Base-by-base conservation (phyloP, 2,888 invertebrate species). In the Troglohyphantes excavatus region DNA sequence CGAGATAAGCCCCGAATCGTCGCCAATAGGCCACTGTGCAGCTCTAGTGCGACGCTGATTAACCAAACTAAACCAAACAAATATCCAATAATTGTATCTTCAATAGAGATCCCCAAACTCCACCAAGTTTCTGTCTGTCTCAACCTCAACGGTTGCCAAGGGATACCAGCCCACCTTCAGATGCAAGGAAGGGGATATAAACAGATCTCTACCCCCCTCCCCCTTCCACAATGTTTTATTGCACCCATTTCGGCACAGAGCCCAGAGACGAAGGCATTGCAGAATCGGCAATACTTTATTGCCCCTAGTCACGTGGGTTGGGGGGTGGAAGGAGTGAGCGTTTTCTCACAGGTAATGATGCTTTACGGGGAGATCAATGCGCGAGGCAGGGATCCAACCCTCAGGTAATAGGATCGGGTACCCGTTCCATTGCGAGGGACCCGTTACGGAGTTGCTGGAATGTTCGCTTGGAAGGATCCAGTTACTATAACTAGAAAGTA, bases 301-400 rank as follows among this genome's bases (percentile, higher is more conserved):
- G 61, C 82, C 23, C 23, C 13, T 70, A 70, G 82, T 82, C 82
- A 82, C 82, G 79, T 53, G 21, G 17, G 6, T 21, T 29, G 43
- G 19, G 27, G 61, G 33, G 27, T 17, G 33, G 33, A 46, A 6
- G 67, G 67, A 46, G 67, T 6, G 46, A 39, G 33, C 46, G 21
- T 53, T 67, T 68, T 81, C 79, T 29, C 79, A 27, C 82, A 70
- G 70, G 82, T 82, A 82, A 82, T 82, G 82, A 82, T 70, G 82
- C 70, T 82, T 82, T 70, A 72, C 70, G 82, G 33, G 68, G 82
- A n/a, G 82, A 82, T 82, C 82, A 82, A 82, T 82, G 70, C 61
- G 46, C 27, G n/a, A n/a, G n/a, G 53, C 21, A 29, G 67, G 53
- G 61, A 59, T 65, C 26, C 26, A 13, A 23, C 17, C 26, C 65